Conservation (phyloP, 2,113 vertebrate genomes). For the Coryphaenoides rupestris region DNA sequence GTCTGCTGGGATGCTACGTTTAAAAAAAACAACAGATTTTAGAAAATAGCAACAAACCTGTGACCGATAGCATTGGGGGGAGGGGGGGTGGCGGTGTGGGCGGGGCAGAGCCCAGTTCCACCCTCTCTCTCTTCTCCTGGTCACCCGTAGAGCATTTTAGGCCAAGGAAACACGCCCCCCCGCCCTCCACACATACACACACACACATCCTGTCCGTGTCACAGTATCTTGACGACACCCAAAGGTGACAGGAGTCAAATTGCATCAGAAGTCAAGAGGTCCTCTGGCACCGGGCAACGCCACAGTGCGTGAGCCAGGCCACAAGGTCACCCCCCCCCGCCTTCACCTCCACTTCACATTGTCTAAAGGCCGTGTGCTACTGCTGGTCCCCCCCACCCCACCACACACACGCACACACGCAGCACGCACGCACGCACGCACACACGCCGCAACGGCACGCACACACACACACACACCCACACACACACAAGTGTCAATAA, state of each 20-base stretch:
- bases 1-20: no score
- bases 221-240: slow-evolving; percentile 74
- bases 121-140: slow-evolving; percentile 3
- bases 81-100: no score
- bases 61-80: background rate
- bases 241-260: slow-evolving; percentile 89
- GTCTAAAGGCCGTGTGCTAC: slow-evolving; percentile 44
- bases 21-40: no score
- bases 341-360: slow-evolving; percentile 78
- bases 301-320: slow-evolving; percentile 79
- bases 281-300: slow-evolving; percentile 74
- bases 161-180: slow-evolving; percentile 47
- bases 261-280: slow-evolving; percentile 78
- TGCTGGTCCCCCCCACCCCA: slow-evolving; percentile 19
- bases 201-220: slow-evolving; percentile 59
- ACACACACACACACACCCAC: slow-evolving; percentile 11
- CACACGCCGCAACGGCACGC: slow-evolving; percentile 4
- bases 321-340: slow-evolving; percentile 65
- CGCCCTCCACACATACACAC: no score
- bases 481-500: slow-evolving; percentile 52
- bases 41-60: background rate
- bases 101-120: background rate
- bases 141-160: slow-evolving; percentile 58
- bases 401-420: background rate
- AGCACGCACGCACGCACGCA: background rate